Base-by-base conservation (phyloP, 2,113 vertebrate genomes). In the Neodontobutis hainanensis region DNA sequence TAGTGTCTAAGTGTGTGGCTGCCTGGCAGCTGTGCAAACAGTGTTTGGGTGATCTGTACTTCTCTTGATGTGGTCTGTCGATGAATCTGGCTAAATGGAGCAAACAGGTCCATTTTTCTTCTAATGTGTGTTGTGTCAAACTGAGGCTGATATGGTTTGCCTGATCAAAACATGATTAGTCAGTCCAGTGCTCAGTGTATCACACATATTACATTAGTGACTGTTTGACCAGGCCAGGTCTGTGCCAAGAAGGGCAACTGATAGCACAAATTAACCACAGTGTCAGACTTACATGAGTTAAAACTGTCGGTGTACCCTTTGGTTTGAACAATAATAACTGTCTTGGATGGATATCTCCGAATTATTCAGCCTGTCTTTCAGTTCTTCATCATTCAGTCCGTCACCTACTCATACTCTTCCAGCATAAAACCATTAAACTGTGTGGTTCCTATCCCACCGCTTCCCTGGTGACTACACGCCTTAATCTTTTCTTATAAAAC, bases 21-120 rank as follows among this genome's bases (percentile, higher is more conserved):
- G 73, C 70, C 77, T 87, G 82, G 86, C 90, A 93, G 91, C 92
- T 94, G 91, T 90, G 88, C 85, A 94, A 94, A 92, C 87, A 92
- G 66, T 71, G 69, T 78, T 77, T 80, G 78, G 85, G 86, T 70
- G 84, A 90, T 88, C 81, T 65, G 38, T 72, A 53, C 58, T 78
- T 67, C 61, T 85, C 76, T 85, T 87, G 82, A 92, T 91, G 91
- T 91, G 89, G 84, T 78, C 63, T 49, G 76, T 77, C 68, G 38
- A 75, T 79, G 75, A 80, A 81, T 75, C 14, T 59, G 71, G 75
- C 75, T 77, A 76, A 84, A 72, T 53, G 38, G 81, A 85, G 82
- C 80, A 75, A 79, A 84, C 68, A 52, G 58, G 73, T 61, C 59
- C 16, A 12, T 80, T 87, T 89, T 80, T 79, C 66, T 61, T 78